These are phyloP conservation scores for Acleris laterana DNA, from an alignment of 2,888 invertebrate species.

Conservation along the genomic window DNA sequence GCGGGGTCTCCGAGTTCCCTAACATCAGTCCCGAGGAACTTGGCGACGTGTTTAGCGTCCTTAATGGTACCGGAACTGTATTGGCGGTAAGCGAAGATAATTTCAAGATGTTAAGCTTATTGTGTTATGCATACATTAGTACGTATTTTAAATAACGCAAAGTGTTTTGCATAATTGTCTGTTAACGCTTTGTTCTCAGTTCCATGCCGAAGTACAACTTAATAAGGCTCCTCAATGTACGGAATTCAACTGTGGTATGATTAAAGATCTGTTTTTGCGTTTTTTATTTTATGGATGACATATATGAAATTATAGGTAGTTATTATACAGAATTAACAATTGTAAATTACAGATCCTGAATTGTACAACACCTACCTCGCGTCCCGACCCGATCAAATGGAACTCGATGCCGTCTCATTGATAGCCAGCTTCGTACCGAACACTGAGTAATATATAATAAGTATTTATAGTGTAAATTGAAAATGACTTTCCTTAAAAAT, in stretches of 20 bases:
- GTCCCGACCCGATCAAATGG: conserved; percentile 86
- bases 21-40: conserved; percentile 83
- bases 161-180: conserved; percentile 9
- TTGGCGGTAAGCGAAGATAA: conserved; percentile 82
- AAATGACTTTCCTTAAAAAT: too few relatives aligned
- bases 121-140: not conserved
- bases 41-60: conserved; percentile 77
- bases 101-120: not conserved
- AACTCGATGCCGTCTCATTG: conserved; percentile 83
- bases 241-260: conserved; percentile 25
- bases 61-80: conserved; percentile 84
- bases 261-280: not conserved
- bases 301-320: not conserved
- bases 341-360: conserved; percentile 63
- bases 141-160: not conserved
- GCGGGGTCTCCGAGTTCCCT: conserved; percentile 87
- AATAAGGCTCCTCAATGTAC: conserved; percentile 42
- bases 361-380: conserved; percentile 84
- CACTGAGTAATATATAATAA: conserved; percentile 67
- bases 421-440: conserved; percentile 80
- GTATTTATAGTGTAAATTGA: not conserved
- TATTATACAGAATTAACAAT: not conserved
- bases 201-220: conserved; percentile 86
- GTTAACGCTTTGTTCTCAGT: conserved; percentile 69
- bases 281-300: too few relatives aligned